A percentile compares a stretch with the other conserved stretches of the same genome.
phyloP scores from a whole-genome alignment of 2,888 invertebrate species.

The Cistogaster globosa region DNA sequence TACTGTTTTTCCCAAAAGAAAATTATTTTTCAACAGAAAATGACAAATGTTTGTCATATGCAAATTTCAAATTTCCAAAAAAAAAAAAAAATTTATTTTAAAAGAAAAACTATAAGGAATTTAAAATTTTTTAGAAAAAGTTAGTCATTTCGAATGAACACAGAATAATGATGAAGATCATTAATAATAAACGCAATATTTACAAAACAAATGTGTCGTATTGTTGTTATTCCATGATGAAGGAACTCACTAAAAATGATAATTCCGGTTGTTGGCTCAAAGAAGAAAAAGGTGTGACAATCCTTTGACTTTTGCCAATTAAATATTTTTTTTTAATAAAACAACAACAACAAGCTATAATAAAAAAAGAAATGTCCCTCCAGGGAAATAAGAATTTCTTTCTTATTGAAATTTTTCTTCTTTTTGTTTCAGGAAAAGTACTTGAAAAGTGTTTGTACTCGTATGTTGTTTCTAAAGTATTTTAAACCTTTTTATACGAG shows the following conservation, averaged over 20 bases:
- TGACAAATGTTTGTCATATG: constrained; percentile 74
- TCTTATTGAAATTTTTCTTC: not conserved
- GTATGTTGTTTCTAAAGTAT: not conserved
- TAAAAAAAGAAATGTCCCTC: constrained; percentile 47
- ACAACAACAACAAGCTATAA: constrained; percentile 1
- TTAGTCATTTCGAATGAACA: constrained; percentile 18
- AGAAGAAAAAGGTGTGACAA: constrained; percentile 75
- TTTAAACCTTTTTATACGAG: constrained; percentile 50
- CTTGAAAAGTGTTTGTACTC: constrained; percentile 56
- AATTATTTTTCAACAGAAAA: constrained; percentile 75
- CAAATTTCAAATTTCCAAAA: constrained; percentile 67
- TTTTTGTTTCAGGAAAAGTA: constrained; percentile 49
- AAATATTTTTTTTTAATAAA: constrained; percentile 38
- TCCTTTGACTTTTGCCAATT: constrained; percentile 73
- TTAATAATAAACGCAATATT: constrained; percentile 83
- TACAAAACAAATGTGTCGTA: constrained; percentile 83
- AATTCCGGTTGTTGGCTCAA: constrained; percentile 23
- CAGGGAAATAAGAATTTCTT: constrained; percentile 30
- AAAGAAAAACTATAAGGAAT: constrained; percentile 50
- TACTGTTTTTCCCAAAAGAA: constrained; percentile 43
- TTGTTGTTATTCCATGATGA: constrained; percentile 75
- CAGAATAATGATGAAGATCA: constrained; percentile 69
- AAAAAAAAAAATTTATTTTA: not conserved
- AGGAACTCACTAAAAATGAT: constrained; percentile 27
- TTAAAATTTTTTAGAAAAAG: constrained; percentile 21